Evolutionary conservation across 2,113 vertebrate genomes (phyloP).

Genomic region (Entosphenus tridentatus): DNA sequence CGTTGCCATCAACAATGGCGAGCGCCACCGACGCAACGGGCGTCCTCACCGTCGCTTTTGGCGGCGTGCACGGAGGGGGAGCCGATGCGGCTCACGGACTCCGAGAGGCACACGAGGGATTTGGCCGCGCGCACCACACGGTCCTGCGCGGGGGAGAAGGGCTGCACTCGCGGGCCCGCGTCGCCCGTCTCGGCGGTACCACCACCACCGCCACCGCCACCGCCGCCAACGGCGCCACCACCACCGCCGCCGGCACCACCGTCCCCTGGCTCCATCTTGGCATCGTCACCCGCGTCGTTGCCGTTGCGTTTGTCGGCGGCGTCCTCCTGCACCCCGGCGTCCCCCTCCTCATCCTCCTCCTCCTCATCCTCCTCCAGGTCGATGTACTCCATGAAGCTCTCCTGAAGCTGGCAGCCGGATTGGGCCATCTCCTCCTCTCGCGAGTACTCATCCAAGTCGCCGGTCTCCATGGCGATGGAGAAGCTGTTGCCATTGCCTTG

Average conservation of each 20-base stretch:
- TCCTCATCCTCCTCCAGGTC: neutral
- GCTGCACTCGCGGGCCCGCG: neutral
- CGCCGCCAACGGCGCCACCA: neutral
- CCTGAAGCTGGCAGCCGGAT: neutral
- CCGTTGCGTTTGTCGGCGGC: neutral
- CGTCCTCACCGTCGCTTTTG: no score
- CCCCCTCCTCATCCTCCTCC: no score
- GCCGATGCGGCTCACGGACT: neutral
- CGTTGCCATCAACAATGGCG: no score
- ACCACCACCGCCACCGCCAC: neutral
- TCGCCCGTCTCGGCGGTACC: no score
- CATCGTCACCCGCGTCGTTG: neutral
- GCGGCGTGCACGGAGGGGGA: no score
- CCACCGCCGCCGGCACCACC: no score
- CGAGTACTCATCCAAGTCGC: conserved; percentile 2
- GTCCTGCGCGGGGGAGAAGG: neutral
- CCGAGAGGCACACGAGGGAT: conserved; percentile 3
- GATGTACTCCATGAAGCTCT: neutral
- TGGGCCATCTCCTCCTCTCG: conserved; percentile 2
- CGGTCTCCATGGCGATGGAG: conserved; percentile 2
- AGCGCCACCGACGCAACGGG: no score
- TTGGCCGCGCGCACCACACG: neutral
- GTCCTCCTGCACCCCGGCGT: no score
- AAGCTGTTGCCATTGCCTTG: neutral
- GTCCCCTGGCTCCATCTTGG: neutral